Evolutionary conservation across 2,797 vertebrate species (phyloP).

Genomic region (Enteromius radiatus): DNA sequence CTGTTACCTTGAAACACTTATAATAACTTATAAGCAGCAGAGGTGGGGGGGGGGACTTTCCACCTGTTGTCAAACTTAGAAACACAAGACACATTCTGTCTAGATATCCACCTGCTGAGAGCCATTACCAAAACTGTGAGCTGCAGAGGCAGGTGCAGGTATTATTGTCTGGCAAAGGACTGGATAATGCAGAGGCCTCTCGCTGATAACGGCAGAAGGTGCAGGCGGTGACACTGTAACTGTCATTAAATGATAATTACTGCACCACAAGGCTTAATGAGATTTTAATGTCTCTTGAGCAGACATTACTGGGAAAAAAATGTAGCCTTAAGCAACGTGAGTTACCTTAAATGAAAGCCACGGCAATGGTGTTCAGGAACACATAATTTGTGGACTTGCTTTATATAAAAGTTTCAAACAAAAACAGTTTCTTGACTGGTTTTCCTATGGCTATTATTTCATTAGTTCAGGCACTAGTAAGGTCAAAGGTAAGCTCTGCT

Average conservation of each 20-base stretch:
- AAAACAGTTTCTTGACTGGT: background rate
- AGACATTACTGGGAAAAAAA: slow-evolving; percentile 36
- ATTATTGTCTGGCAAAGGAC: slow-evolving; percentile 47
- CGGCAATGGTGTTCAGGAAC: background rate
- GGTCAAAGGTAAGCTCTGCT: slow-evolving; percentile 40
- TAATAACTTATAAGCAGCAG: background rate
- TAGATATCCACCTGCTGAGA: slow-evolving; percentile 71
- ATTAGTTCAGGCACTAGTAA: background rate
- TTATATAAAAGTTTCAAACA: background rate
- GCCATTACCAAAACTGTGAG: slow-evolving; percentile 69
- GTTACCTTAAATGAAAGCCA: slow-evolving; percentile 9
- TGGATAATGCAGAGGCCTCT: slow-evolving; percentile 28
- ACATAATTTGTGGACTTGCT: background rate
- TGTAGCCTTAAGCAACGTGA: slow-evolving; percentile 47
- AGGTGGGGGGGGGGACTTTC: background rate
- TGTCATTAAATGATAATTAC: slow-evolving; percentile 61
- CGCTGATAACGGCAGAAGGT: slow-evolving; percentile 52
- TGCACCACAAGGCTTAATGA: slow-evolving; percentile 46
- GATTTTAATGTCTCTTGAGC: slow-evolving; percentile 52
- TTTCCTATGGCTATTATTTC: background rate
- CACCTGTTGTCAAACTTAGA: slow-evolving; percentile 62
- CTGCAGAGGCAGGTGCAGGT: slow-evolving; percentile 67
- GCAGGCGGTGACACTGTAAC: slow-evolving; percentile 55
- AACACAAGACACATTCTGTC: slow-evolving; percentile 66
- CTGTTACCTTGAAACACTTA: slow-evolving; percentile 15